Evolutionary conservation across 1,140 invertebrate genomes (phyloP).

Genomic region (Dermatophagoides farinae): DNA sequence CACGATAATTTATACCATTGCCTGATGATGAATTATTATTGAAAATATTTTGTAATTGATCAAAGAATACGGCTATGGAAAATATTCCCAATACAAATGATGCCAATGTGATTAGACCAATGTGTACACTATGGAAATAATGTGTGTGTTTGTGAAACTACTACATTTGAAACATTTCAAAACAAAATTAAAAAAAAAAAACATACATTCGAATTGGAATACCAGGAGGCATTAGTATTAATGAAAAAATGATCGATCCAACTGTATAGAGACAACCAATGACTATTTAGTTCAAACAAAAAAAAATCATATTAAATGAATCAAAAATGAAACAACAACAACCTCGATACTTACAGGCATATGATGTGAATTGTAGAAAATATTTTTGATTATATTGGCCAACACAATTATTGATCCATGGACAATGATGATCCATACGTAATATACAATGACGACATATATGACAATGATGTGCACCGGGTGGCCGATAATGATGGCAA

Average conservation of each 20-base stretch:
- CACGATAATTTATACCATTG: too few relatives aligned
- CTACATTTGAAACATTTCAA: neutral
- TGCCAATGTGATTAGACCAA: neutral
- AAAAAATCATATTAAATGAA: neutral
- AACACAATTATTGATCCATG: slow-evolving; percentile 84
- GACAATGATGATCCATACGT: slow-evolving; percentile 83
- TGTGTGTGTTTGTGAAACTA: neutral
- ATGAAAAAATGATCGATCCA: neutral
- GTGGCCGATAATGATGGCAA: slow-evolving; percentile 13
- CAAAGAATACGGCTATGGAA: slow-evolving; percentile 88
- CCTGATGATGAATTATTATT: slow-evolving; percentile 46
- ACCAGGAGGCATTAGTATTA: too few relatives aligned
- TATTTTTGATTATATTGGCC: slow-evolving; percentile 99
- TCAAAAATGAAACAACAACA: neutral
- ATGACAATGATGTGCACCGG: slow-evolving; percentile 88
- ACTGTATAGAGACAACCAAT: neutral
- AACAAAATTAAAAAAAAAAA: slow-evolving; percentile 18
- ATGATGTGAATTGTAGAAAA: slow-evolving; percentile 44
- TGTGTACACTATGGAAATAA: neutral
- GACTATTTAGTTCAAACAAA: neutral
- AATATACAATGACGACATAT: slow-evolving; percentile 85
- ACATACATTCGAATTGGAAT: neutral
- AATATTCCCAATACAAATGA: slow-evolving; percentile 44
- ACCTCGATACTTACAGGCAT: slow-evolving; percentile 1
- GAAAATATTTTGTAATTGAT: slow-evolving; percentile 92